phyloP scores from a whole-genome alignment of 2,113 vertebrate species.

The Melanerpes aurifrons region DNA sequence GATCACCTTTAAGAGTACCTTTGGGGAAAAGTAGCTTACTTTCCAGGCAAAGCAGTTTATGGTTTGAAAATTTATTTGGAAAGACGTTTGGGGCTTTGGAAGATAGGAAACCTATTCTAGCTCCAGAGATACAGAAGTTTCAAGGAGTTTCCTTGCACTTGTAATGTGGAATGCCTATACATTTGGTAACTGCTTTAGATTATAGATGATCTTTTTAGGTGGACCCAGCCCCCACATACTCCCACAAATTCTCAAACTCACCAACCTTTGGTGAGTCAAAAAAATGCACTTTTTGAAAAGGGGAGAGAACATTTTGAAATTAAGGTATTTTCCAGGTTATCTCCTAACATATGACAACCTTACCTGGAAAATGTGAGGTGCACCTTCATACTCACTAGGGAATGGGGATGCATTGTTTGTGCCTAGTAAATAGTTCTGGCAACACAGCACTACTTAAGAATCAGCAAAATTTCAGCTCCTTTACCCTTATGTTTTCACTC shows the following conservation, averaged over 20 bases:
- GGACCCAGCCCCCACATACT: background rate
- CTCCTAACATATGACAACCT: background rate
- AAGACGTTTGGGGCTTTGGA: background rate
- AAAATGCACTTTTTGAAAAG: background rate
- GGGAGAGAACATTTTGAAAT: background rate
- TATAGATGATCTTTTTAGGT: background rate
- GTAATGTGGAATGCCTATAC: background rate
- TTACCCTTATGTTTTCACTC: background rate
- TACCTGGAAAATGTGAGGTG: background rate
- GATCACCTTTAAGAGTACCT: background rate
- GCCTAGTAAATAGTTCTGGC: background rate
- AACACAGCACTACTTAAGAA: background rate
- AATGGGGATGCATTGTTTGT: background rate
- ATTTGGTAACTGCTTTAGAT: background rate
- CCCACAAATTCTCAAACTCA: background rate
- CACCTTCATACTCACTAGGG: background rate
- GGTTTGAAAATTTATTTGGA: background rate
- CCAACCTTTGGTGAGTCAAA: background rate
- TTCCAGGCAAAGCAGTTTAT: background rate
- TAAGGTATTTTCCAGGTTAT: background rate
- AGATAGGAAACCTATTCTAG: background rate
- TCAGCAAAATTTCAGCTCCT: background rate
- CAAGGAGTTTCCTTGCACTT: background rate
- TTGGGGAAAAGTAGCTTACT: background rate
- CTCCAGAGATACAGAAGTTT: background rate